These are phyloP conservation scores for Nycticorax nycticorax DNA, from an alignment of 2,113 vertebrate genomes.

Conservation along the genomic window DNA sequence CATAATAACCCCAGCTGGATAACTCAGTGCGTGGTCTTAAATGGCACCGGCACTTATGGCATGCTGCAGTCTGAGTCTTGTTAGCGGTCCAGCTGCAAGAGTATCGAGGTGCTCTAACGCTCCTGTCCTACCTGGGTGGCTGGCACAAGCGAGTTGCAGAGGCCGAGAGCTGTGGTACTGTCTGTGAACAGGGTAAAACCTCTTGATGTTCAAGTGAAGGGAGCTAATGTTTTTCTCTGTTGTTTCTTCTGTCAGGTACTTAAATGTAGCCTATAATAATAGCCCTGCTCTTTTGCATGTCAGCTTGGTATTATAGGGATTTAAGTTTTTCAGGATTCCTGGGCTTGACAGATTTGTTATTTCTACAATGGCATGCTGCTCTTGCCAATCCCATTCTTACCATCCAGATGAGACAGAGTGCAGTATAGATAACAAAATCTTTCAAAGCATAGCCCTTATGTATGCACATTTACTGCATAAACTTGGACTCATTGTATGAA, in stretches of 20 bases:
- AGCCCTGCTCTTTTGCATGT: not conserved
- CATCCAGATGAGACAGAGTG: not conserved
- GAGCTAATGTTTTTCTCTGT: not conserved
- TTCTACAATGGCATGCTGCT: not conserved
- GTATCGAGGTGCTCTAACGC: fast-evolving
- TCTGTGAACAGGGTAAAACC: not conserved
- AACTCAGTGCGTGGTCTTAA: not conserved
- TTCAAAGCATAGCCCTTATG: not conserved
- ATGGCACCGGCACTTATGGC: not conserved
- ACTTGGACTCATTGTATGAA: not conserved
- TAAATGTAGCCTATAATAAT: not conserved
- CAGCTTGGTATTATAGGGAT: not conserved
- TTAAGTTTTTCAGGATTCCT: not conserved
- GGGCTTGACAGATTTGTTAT: not conserved
- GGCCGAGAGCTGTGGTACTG: not conserved
- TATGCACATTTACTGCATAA: not conserved
- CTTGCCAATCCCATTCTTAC: not conserved
- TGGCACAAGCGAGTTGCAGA: not conserved
- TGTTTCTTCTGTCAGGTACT: not conserved
- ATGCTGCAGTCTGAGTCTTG: not conserved
- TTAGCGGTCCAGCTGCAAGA: not conserved
- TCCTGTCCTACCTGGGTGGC: not conserved
- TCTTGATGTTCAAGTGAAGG: not conserved
- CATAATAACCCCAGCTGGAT: not conserved
- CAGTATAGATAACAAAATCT: not conserved